Evolutionary conservation across 2,888 invertebrate genomes (phyloP).

Genomic region (Trypoxylon attenuatum): DNA sequence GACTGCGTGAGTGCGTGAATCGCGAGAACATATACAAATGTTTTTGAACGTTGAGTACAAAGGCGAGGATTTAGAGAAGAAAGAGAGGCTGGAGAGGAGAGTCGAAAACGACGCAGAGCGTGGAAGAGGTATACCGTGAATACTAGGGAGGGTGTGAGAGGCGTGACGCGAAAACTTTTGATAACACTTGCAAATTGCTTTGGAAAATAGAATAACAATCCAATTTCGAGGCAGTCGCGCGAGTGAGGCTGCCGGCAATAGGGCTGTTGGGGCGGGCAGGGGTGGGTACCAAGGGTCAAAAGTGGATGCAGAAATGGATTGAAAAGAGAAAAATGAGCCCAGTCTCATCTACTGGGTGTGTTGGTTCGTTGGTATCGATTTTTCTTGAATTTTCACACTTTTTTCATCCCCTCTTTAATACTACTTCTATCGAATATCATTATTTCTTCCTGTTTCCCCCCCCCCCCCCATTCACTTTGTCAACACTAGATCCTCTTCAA

Average conservation of each 20-base stretch:
- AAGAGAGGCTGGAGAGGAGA: not conserved
- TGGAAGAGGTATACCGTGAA: not conserved
- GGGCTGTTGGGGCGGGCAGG: constrained; percentile 31
- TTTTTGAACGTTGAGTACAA: no score
- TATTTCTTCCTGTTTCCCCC: no score
- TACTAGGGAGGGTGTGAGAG: constrained; percentile 17
- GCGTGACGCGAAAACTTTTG: constrained; percentile 68
- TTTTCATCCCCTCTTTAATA: no score
- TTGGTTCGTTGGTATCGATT: no score
- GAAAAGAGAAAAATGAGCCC: not conserved
- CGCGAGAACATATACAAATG: no score
- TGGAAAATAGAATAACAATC: constrained; percentile 74
- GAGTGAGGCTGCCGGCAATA: constrained; percentile 55
- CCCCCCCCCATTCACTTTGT: no score
- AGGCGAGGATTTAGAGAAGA: not conserved
- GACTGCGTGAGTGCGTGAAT: no score
- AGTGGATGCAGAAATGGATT: constrained; percentile 20
- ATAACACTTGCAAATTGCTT: constrained; percentile 74
- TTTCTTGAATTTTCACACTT: no score
- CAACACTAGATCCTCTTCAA: no score
- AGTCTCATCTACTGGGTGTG: no score
- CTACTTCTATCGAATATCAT: no score
- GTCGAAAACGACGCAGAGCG: not conserved
- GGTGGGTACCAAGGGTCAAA: not conserved
- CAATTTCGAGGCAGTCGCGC: constrained; percentile 66